These are phyloP conservation scores for Daboia siamensis DNA, from an alignment of 2,113 vertebrate genomes.

Conservation along the genomic window DNA sequence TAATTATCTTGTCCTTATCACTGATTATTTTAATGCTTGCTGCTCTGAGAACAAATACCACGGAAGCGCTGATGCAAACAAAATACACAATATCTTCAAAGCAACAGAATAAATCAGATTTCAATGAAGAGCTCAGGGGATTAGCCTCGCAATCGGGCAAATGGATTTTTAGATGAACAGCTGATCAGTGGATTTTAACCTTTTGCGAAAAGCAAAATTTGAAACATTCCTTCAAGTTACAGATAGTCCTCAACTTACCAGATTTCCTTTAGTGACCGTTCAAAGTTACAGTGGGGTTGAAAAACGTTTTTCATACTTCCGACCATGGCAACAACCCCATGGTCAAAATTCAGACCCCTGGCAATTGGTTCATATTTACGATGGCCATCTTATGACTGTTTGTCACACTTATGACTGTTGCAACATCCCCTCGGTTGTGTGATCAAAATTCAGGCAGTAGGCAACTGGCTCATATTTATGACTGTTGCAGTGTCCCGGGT, in stretches of 20 bases:
- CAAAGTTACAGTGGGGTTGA: background rate
- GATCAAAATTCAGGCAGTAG: too few species aligned
- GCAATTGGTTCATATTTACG: background rate
- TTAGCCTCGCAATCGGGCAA: background rate
- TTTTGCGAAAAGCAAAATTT: conserved; percentile 32
- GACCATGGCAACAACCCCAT: too few species aligned
- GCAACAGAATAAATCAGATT: background rate
- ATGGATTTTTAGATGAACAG: background rate
- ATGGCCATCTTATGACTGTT: too few species aligned
- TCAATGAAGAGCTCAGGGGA: background rate
- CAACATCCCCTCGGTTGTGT: too few species aligned
- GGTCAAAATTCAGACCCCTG: too few species aligned
- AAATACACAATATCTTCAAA: background rate
- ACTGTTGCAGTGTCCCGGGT: too few species aligned
- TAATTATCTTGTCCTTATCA: background rate
- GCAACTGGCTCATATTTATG: too few species aligned
- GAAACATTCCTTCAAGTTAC: conserved; percentile 39
- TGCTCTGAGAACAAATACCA: background rate
- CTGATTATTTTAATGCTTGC: background rate
- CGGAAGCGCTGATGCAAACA: background rate
- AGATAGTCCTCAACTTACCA: background rate
- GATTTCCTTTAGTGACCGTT: background rate
- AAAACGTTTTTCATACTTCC: background rate
- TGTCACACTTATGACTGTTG: too few species aligned
- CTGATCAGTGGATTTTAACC: background rate